A percentile compares a stretch with the other conserved stretches of the same genome.
Conservation (phyloP, 2,888 invertebrate genomes). For the Chrysolina haemoptera region DNA sequence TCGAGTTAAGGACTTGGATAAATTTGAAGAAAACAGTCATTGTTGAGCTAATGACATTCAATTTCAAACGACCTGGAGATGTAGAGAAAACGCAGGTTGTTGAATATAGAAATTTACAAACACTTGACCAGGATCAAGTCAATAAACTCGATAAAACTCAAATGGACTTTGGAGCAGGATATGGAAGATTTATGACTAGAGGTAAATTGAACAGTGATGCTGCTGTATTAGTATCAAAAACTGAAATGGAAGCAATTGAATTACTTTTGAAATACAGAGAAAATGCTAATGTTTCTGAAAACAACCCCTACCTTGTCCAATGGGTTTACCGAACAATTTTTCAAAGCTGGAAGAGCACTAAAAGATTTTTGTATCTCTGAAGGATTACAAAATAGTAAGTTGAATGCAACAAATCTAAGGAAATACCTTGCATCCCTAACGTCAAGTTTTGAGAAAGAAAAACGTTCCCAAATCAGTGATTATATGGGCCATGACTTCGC, state of each 20-base stretch:
- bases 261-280: conserved; percentile 11
- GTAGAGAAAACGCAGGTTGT: conserved; percentile 25
- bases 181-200: conserved; percentile 24
- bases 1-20: conserved; percentile 22
- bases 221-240: conserved; percentile 5
- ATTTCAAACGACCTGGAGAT: conserved; percentile 25
- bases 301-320: conserved; percentile 17
- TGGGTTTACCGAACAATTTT: conserved; percentile 1
- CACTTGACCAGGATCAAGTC: neutral
- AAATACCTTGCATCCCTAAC: conserved; percentile 34
- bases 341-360: conserved; percentile 16
- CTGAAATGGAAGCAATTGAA: conserved; percentile 21
- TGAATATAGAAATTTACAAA: conserved; percentile 23
- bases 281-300: neutral
- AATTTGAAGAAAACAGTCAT: neutral
- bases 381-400: conserved; percentile 16
- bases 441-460: conserved; percentile 26
- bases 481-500: conserved; percentile 36
- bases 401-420: conserved; percentile 19
- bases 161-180: conserved; percentile 14
- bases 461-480: conserved; percentile 30
- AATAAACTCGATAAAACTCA: neutral
- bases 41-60: conserved; percentile 24
- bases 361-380: conserved; percentile 26
- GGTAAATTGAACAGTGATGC: conserved; percentile 23